These are phyloP conservation scores for Coptodon bakossiorum DNA, from an alignment of 2,113 vertebrate genomes.

Conservation along the genomic window DNA sequence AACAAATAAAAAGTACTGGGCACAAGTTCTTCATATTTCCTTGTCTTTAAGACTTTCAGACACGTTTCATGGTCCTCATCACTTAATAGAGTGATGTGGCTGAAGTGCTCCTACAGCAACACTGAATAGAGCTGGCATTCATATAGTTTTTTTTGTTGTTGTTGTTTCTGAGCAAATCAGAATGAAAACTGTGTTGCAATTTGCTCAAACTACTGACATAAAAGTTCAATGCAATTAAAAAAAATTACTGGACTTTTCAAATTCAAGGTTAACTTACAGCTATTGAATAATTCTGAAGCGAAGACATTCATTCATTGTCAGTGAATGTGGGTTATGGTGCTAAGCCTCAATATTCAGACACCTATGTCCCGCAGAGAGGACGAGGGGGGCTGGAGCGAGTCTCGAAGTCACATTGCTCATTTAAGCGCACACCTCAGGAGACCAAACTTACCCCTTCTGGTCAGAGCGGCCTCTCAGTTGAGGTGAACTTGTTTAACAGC, in stretches of 20 bases:
- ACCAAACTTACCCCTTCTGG: conserved; percentile 6
- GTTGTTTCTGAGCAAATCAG: background rate
- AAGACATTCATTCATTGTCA: background rate
- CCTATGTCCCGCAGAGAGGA: background rate
- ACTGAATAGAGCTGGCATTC: background rate
- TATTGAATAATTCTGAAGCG: background rate
- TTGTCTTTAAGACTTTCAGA: background rate
- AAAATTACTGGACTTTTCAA: background rate
- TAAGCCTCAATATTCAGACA: background rate
- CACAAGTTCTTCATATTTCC: background rate
- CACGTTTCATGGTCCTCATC: background rate
- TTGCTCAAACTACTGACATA: background rate
- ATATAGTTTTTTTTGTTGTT: background rate
- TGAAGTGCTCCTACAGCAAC: background rate
- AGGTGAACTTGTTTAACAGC: conserved; percentile 33
- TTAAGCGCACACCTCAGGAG: background rate
- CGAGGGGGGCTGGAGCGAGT: background rate
- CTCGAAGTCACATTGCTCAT: background rate
- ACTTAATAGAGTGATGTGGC: background rate
- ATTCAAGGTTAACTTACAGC: background rate
- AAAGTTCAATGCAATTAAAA: background rate
- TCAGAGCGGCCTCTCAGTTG: conserved; percentile 16
- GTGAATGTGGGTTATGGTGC: background rate
- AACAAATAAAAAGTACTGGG: background rate
- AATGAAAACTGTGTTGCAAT: background rate